Base-by-base conservation (phyloP, 2,797 vertebrate genomes). In the Microctenopoma lineatum region DNA sequence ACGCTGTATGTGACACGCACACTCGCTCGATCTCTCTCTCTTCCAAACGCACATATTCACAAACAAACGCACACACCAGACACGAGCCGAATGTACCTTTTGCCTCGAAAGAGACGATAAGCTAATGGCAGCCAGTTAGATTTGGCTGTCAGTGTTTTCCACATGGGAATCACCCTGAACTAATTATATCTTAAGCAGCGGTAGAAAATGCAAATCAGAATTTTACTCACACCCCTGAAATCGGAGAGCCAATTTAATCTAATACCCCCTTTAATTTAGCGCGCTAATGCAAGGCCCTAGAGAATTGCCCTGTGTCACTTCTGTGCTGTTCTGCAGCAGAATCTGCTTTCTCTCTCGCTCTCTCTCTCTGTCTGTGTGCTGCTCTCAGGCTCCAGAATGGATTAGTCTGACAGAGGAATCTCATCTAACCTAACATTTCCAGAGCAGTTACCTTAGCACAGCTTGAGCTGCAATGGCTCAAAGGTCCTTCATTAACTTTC, bases 221-320 rank as follows among this genome's bases (percentile, higher is more conserved):
- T 95, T 95, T 95, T 95, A 93, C 93, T 94, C 93, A 94, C 93
- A 94, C 92, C 92, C 92, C 93, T 93, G 94, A 94, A 95, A 95
- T 93, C 91, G 93, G 93, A 94, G 92, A 93, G 92, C 92, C 94
- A 95, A 93, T 95, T 95, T 94, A 94, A 94, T 95, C 93, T 94
- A 94, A 95, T 94, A 94, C 93, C 92, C 91, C 93, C 93, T 94
- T 94, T 94, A 94, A 94, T 94, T 95, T 94, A 93, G 92, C 89
- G 77, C 89, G 83, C 92, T 94, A 95, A 95, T 95, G 92, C 91
- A 92, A 90, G 90, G 87, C 93, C 93, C 93, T 84, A 83, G 94
- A 94, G 94, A 92, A 92, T 93, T 93, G 91, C 90, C 92, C 92
- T 70, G 87, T 93, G 93, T 93, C 90, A 93, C 91, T 62, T 84